A percentile compares a stretch with the other conserved stretches of the same genome.
Conservation (phyloP, 2,113 vertebrate genomes). For the Cricetomys ansorgei region DNA sequence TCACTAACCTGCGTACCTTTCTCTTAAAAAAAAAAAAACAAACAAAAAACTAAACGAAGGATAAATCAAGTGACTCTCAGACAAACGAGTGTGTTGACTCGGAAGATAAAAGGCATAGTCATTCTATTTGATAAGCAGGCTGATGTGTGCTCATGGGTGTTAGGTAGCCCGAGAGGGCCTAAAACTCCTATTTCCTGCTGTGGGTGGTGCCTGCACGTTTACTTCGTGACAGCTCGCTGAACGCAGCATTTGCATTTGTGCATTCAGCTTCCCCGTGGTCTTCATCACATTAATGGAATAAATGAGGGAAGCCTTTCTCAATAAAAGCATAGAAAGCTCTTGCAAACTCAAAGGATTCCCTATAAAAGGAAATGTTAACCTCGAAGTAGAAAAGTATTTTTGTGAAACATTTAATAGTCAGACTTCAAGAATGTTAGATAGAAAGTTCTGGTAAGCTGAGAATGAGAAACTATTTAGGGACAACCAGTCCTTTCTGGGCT, state of each 20-base stretch:
- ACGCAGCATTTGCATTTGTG: neutral
- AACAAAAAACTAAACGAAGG: neutral
- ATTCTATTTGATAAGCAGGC: neutral
- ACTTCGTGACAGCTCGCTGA: neutral
- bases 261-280: neutral
- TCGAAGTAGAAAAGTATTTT: neutral
- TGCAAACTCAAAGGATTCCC: neutral
- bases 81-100: neutral
- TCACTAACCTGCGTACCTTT: neutral
- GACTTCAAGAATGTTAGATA: neutral
- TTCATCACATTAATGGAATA: neutral
- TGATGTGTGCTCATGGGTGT: neutral
- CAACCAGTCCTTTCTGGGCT: neutral
- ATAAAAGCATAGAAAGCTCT: neutral
- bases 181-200: neutral
- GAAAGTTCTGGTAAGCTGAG: neutral
- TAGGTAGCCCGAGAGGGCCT: rapidly evolving
- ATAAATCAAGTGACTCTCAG: neutral
- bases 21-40: neutral
- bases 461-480: neutral
- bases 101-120: neutral
- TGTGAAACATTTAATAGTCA: neutral
- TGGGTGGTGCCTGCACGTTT: neutral
- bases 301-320: neutral
- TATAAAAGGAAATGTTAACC: slow-evolving; percentile 6